Conservation (phyloP, 2,888 invertebrate genomes). For the Spicauda simplicius region DNA sequence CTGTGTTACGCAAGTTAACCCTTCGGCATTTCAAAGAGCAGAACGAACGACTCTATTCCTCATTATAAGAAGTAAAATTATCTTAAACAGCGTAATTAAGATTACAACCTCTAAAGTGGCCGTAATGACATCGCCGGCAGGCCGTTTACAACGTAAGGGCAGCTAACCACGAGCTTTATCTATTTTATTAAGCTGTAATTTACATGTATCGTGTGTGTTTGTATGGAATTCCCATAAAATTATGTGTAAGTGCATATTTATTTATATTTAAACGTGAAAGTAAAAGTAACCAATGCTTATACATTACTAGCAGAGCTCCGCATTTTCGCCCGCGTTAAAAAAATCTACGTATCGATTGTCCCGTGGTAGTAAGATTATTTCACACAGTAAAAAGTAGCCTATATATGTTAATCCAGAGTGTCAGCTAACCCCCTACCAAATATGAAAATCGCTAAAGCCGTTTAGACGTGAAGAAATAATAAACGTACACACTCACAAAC, state of each 20-base stretch:
- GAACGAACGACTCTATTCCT: conserved; percentile 21
- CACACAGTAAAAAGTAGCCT: too few species aligned
- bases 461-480: too few species aligned
- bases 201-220: conserved; percentile 10
- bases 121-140: conserved; percentile 58
- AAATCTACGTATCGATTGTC: too few species aligned
- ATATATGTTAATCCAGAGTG: too few species aligned
- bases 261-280: not conserved
- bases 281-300: too few species aligned
- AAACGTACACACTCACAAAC: too few species aligned
- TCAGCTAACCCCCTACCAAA: too few species aligned
- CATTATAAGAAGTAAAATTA: conserved; percentile 54
- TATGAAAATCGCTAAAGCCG: too few species aligned
- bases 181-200: conserved; percentile 25
- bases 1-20: not conserved
- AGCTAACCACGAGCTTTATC: conserved; percentile 42
- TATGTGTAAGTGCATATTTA: not conserved
- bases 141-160: conserved; percentile 58
- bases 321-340: too few species aligned
- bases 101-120: conserved; percentile 62
- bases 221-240: not conserved
- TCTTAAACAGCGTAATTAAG: conserved; percentile 69
- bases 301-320: too few species aligned
- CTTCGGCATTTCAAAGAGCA: conserved; percentile 17
- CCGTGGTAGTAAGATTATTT: too few species aligned